A percentile compares a stretch with the other conserved stretches of the same genome.
These are phyloP conservation scores for Blennius ocellaris DNA, from an alignment of 2,113 vertebrate genomes.

Conservation along the genomic window DNA sequence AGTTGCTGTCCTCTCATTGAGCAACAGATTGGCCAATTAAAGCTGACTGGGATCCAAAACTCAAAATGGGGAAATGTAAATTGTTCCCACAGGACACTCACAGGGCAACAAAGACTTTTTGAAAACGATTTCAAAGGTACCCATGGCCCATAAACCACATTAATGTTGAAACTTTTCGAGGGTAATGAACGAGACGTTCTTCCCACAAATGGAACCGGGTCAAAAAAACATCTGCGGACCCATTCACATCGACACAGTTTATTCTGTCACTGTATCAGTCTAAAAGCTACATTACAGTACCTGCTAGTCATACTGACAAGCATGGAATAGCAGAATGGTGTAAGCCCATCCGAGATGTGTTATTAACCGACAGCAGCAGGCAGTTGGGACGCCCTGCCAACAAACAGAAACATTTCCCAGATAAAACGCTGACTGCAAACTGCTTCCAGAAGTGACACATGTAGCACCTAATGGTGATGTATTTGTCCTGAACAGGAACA, in stretches of 20 bases:
- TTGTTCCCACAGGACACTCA: conserved; percentile 10
- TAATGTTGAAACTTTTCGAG: conserved; percentile 1
- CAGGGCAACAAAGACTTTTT: conserved; percentile 9
- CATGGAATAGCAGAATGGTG: conserved; percentile 43
- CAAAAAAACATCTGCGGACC: neutral
- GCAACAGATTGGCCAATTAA: conserved; percentile 24
- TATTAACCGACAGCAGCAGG: conserved; percentile 68
- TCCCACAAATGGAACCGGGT: conserved; percentile 12
- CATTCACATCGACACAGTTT: conserved; percentile 25
- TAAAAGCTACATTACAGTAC: conserved; percentile 25
- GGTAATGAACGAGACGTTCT: conserved; percentile 7
- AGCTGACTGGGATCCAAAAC: conserved; percentile 13
- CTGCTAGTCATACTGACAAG: conserved; percentile 38
- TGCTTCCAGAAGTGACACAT: conserved; percentile 67
- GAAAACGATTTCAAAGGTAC: neutral
- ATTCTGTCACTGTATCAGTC: conserved; percentile 22
- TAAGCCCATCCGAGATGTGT: conserved; percentile 51
- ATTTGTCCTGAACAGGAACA: conserved; percentile 72
- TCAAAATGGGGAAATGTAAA: neutral
- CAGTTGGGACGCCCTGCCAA: conserved; percentile 67
- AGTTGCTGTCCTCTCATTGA: conserved; percentile 20
- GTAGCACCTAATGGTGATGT: conserved; percentile 77
- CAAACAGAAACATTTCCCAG: conserved; percentile 63
- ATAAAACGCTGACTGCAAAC: conserved; percentile 64
- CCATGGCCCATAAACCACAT: conserved; percentile 13